Percentiles rank a stretch among this genome's conserved stretches.
Evolutionary conservation across 2,888 invertebrate genomes (phyloP).

Genomic region (Mechanitis messenoides): DNA sequence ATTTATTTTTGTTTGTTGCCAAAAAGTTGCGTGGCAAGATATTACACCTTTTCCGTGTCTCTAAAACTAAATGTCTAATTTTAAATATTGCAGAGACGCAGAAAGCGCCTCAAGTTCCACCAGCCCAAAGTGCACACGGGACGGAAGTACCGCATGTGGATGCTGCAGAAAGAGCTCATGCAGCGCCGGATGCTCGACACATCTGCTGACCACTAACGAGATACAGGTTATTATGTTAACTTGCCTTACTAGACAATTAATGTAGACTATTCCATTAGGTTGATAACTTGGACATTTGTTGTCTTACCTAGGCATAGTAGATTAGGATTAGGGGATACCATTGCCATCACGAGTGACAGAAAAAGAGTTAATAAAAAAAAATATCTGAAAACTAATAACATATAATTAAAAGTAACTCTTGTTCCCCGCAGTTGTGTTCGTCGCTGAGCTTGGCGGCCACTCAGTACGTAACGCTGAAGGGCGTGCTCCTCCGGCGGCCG

Average conservation of each 20-base stretch:
- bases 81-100: slow-evolving; percentile 76
- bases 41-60: slow-evolving; percentile 7
- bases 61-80: too few species aligned
- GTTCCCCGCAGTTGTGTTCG: slow-evolving; percentile 79
- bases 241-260: too few species aligned
- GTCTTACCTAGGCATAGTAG: too few species aligned
- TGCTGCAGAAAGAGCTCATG: slow-evolving; percentile 79
- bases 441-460: slow-evolving; percentile 88
- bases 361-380: too few species aligned
- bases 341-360: too few species aligned
- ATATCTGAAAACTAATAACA: neutral
- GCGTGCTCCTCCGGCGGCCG: slow-evolving; percentile 84
- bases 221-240: slow-evolving; percentile 68
- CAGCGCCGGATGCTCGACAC: slow-evolving; percentile 73
- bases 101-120: slow-evolving; percentile 88
- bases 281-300: too few species aligned
- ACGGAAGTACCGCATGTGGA: slow-evolving; percentile 79
- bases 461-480: slow-evolving; percentile 92
- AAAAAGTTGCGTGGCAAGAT: neutral
- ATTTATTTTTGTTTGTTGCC: too few species aligned
- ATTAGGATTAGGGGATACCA: too few species aligned
- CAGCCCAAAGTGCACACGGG: slow-evolving; percentile 92
- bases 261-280: too few species aligned
- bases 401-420: neutral
- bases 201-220: slow-evolving; percentile 81